Conservation (phyloP, 2,888 invertebrate species). For the Nephrocerus scutellatus region DNA sequence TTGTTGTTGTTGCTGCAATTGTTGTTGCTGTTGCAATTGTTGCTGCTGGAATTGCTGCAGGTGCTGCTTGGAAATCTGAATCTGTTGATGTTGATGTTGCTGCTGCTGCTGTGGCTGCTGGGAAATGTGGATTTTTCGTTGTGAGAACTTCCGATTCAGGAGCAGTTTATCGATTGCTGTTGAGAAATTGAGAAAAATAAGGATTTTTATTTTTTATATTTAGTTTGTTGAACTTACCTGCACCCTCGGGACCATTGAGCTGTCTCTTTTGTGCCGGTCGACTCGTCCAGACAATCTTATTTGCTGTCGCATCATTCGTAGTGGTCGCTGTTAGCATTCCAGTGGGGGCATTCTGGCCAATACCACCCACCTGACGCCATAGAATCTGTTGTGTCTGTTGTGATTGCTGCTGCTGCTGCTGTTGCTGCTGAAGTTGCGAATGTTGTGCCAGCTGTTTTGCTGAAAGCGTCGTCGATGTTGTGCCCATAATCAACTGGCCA, state of each 20-base stretch:
- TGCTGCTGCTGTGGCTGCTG: slow-evolving; percentile 34
- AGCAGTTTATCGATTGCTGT: slow-evolving; percentile 42
- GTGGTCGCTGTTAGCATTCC: slow-evolving; percentile 31
- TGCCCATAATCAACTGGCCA: slow-evolving; percentile 8
- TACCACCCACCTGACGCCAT: slow-evolving; percentile 40
- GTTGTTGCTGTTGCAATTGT: slow-evolving; percentile 27
- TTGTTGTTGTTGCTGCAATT: slow-evolving; percentile 33
- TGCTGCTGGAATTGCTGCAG: slow-evolving; percentile 28
- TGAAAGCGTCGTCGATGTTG: slow-evolving; percentile 18
- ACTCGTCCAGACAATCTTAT: slow-evolving; percentile 41
- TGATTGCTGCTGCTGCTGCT: slow-evolving; percentile 30
- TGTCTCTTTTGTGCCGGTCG: slow-evolving; percentile 39
- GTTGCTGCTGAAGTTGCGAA: slow-evolving; percentile 28
- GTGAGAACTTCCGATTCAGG: slow-evolving; percentile 40
- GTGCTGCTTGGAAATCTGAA: slow-evolving; percentile 38
- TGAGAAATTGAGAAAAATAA: slow-evolving; percentile 13
- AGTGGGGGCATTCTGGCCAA: slow-evolving; percentile 30
- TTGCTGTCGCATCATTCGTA: slow-evolving; percentile 31
- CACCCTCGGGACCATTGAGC: slow-evolving; percentile 44
- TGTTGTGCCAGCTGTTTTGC: slow-evolving; percentile 22
- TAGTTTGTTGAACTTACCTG: slow-evolving; percentile 25
- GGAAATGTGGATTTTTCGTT: slow-evolving; percentile 38
- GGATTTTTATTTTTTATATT: too few relatives aligned
- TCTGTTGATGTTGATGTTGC: slow-evolving; percentile 24
- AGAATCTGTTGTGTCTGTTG: slow-evolving; percentile 36